These are phyloP conservation scores for Indicator maculatus DNA, from an alignment of 2,113 vertebrate species.

Conservation along the genomic window DNA sequence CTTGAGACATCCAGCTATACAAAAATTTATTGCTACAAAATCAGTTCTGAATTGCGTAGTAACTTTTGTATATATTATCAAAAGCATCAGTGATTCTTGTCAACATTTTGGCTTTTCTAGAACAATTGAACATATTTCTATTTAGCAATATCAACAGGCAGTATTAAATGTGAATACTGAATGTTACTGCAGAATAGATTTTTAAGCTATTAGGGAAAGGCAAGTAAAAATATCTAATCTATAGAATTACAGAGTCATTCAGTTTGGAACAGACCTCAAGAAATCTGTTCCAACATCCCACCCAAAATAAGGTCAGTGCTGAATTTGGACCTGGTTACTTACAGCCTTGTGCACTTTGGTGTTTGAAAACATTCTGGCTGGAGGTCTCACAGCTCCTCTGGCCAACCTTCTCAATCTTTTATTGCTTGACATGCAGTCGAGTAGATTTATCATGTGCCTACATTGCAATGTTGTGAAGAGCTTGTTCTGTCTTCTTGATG, in stretches of 20 bases:
- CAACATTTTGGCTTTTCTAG: background rate
- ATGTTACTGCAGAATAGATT: background rate
- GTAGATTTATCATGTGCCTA: background rate
- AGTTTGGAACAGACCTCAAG: too few species aligned
- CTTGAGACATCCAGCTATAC: background rate
- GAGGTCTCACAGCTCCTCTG: background rate
- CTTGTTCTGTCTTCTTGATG: background rate
- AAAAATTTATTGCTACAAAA: background rate
- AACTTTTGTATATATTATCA: background rate
- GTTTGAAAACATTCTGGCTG: background rate
- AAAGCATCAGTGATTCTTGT: background rate
- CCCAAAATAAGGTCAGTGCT: background rate
- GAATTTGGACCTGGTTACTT: background rate
- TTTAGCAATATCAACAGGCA: background rate
- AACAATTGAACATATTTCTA: background rate
- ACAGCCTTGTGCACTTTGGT: background rate
- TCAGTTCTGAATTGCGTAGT: background rate
- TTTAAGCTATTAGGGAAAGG: background rate
- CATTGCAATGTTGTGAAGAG: background rate
- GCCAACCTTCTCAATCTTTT: background rate
- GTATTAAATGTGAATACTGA: background rate
- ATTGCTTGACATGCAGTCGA: background rate
- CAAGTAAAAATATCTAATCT: background rate
- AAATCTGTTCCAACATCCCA: background rate
- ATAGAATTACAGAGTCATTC: background rate